These are phyloP conservation scores for Machaerirhynchus nigripectus DNA, from an alignment of 2,113 vertebrate species.

Conservation along the genomic window DNA sequence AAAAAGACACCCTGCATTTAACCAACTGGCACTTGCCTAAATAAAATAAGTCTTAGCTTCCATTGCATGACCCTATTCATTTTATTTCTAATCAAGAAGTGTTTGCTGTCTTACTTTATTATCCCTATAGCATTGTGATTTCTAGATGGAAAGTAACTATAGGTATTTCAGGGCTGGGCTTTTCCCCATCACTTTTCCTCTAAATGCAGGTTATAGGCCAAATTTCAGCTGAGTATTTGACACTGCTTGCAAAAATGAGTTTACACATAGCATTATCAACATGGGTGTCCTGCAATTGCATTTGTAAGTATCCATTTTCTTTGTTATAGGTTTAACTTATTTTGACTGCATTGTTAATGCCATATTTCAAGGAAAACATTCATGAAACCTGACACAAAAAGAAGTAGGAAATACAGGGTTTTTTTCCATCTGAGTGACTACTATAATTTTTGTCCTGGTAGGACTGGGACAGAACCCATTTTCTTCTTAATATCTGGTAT, in stretches of 20 bases:
- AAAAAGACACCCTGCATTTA: constrained; percentile 8
- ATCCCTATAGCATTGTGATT: neutral
- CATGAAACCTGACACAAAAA: neutral
- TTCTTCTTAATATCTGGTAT: neutral
- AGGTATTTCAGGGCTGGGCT: rapidly evolving
- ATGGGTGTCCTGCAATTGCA: neutral
- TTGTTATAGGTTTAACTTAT: neutral
- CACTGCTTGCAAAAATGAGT: neutral
- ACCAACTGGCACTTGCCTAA: neutral
- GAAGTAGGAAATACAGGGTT: neutral
- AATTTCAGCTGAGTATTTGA: neutral
- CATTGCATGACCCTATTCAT: neutral
- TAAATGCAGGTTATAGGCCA: neutral
- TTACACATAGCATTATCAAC: neutral
- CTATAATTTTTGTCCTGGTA: neutral
- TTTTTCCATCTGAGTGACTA: neutral
- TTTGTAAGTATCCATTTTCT: neutral
- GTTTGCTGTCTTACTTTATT: neutral
- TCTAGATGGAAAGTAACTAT: neutral
- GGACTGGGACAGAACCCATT: neutral
- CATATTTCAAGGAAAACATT: neutral
- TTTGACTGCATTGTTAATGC: neutral
- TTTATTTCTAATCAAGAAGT: constrained; percentile 3
- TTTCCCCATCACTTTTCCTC: neutral
- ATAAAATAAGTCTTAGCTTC: constrained; percentile 6